Evolutionary conservation across 1,140 invertebrate genomes (phyloP), one percentile per base, ranked within the genome.

Genomic region (Habropoda laboriosa): DNA sequence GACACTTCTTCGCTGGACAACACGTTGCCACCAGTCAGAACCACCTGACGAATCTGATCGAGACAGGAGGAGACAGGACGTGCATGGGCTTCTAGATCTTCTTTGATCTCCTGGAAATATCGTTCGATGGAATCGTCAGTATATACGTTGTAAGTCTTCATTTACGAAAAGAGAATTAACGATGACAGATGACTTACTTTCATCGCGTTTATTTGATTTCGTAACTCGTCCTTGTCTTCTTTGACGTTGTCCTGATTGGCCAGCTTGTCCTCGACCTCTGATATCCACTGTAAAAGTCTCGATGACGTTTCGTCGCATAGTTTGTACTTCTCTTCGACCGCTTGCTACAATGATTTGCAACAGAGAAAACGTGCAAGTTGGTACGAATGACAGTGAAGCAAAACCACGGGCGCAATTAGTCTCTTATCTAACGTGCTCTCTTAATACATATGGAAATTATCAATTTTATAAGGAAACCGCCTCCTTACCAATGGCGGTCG

Each of bases 281-380:
- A 94, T 73, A 99, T 96, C 97, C 97, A 98, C 92, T 97, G 96
- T 67, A 98, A 93, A 53, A 99, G 94, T 91, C 97, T 97, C 49
- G 95, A 95, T 53, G 98, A 93, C 58, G 95, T 96, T 88, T 98
- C 97, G 91, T 97, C 97, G 93, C 96, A 99, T 87, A 97, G 94
- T 92, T 96, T 97, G 94, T 98, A 99, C 91, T 98, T 98, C 90
- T 98, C 98, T 93, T 98, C 96, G 83, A 98, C 96, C 87, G 97
- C 97, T 97, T 98, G 97, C 98, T 98, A 94, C 81, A 89, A 88
- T 49, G 0, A 68, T 78, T 75, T 81, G 61, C 45, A 77, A 77
- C 51, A 70, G 35, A 81, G 24, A 35, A 57, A 79, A 73, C 49
- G 21, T 13, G 24, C 66, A 42, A 72, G 82, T 81, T 72, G 42